Percentiles rank a stretch among this genome's conserved stretches.
phyloP scores from a whole-genome alignment of 2,888 invertebrate species.

The Rhamnusium bicolor region DNA sequence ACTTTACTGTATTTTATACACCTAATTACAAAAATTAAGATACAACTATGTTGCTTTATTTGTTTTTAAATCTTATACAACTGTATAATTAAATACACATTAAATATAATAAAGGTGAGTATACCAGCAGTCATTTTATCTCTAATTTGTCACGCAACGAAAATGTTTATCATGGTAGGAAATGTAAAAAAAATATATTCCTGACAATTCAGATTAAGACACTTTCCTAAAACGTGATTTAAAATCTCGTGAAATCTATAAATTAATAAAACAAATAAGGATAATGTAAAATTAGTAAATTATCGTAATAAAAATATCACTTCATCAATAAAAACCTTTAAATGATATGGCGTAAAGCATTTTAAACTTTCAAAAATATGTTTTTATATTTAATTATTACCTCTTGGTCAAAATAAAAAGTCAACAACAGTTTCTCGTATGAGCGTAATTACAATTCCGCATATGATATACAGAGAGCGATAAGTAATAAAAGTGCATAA shows the following conservation, averaged over 20 bases:
- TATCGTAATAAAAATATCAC: background rate
- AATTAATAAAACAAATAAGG: background rate
- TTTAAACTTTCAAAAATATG: too few species aligned
- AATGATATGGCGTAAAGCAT: too few species aligned
- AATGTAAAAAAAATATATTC: too few species aligned
- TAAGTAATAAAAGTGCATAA: too few species aligned
- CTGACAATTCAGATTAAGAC: background rate
- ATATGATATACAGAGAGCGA: too few species aligned
- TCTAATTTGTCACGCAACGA: background rate
- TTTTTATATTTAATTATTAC: too few species aligned
- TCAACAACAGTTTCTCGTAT: too few species aligned
- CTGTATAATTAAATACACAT: background rate
- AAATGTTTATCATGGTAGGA: background rate
- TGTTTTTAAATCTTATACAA: background rate
- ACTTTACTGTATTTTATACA: background rate
- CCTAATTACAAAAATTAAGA: background rate
- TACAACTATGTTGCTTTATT: background rate
- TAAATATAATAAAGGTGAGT: background rate
- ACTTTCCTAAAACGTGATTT: background rate
- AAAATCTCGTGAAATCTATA: background rate
- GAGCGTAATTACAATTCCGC: too few species aligned
- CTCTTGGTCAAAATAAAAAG: too few species aligned
- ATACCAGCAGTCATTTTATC: background rate
- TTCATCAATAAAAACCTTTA: background rate
- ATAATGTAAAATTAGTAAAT: background rate